Percentiles rank a stretch among this genome's conserved stretches.
These are phyloP conservation scores for Megastigmus dorsalis DNA, from an alignment of 2,888 invertebrate genomes.

Conservation along the genomic window DNA sequence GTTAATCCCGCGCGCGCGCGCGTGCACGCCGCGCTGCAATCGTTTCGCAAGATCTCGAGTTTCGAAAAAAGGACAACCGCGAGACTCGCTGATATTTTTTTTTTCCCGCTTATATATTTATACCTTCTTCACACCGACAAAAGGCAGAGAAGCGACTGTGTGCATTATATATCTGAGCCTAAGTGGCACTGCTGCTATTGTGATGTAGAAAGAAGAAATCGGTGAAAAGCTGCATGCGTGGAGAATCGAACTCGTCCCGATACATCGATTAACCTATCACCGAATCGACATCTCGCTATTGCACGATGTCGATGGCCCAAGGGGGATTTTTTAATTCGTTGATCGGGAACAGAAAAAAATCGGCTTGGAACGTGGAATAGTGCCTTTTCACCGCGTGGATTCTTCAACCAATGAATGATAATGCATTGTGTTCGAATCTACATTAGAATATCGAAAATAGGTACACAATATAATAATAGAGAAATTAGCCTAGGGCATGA, in stretches of 20 bases:
- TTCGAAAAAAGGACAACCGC: conserved; percentile 2
- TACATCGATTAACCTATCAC: conserved; percentile 36
- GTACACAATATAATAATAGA: too few relatives aligned
- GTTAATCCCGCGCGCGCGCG: not conserved
- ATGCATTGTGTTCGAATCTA: not conserved
- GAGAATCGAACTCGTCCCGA: not conserved
- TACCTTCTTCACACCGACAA: too few relatives aligned
- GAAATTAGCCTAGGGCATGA: too few relatives aligned
- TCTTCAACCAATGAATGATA: not conserved
- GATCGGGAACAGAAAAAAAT: not conserved
- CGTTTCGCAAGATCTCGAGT: conserved; percentile 39
- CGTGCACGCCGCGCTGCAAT: not conserved
- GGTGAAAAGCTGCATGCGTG: too few relatives aligned
- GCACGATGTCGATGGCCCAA: too few relatives aligned
- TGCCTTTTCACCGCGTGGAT: not conserved
- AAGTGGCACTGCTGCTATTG: not conserved
- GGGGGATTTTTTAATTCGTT: not conserved
- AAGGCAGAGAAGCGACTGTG: not conserved
- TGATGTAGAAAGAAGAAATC: not conserved
- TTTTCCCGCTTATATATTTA: not conserved
- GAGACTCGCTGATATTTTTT: not conserved
- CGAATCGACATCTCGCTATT: conserved; percentile 30
- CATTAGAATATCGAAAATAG: too few relatives aligned
- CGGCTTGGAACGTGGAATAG: not conserved
- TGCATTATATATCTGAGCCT: too few relatives aligned